Evolutionary conservation across 2,888 invertebrate species (phyloP).

Genomic region (Patella pellucida): DNA sequence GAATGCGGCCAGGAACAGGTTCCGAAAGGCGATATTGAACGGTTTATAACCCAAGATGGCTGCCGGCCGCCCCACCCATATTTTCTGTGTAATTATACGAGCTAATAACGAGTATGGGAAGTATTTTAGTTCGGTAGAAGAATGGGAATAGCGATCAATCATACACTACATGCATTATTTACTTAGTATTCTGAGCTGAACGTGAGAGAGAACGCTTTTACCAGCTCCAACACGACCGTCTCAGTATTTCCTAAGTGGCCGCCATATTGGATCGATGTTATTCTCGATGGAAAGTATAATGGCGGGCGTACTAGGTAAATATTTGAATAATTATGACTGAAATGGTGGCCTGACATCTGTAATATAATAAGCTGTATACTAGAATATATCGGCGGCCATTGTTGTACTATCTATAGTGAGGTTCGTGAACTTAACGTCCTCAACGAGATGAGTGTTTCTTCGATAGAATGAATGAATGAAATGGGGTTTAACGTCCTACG

Average conservation of each 20-base stretch:
- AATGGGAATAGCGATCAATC: conserved; percentile 22
- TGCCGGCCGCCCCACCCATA: no score
- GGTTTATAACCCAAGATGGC: no score
- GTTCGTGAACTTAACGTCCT: no score
- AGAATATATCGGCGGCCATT: no score
- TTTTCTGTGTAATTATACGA: no score
- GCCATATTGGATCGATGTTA: conserved; percentile 18
- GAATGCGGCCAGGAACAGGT: no score
- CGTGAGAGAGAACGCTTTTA: conserved; percentile 19
- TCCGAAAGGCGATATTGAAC: no score
- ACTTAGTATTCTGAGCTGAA: conserved; percentile 22
- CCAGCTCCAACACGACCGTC: not conserved
- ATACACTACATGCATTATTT: conserved; percentile 21
- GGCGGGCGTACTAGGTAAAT: conserved; percentile 22
- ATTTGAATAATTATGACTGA: conserved; percentile 20
- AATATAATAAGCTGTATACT: conserved; percentile 23
- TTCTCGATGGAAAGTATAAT: not conserved
- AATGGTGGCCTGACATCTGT: conserved; percentile 23
- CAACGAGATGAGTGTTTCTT: no score
- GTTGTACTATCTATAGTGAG: no score
- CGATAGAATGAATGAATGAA: no score
- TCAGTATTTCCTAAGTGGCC: not conserved
- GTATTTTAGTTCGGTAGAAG: not conserved
- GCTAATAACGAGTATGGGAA: no score
- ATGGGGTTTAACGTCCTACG: no score